These are phyloP conservation scores for Epirrhoe tristata DNA, from an alignment of 2,888 invertebrate genomes.

Conservation along the genomic window DNA sequence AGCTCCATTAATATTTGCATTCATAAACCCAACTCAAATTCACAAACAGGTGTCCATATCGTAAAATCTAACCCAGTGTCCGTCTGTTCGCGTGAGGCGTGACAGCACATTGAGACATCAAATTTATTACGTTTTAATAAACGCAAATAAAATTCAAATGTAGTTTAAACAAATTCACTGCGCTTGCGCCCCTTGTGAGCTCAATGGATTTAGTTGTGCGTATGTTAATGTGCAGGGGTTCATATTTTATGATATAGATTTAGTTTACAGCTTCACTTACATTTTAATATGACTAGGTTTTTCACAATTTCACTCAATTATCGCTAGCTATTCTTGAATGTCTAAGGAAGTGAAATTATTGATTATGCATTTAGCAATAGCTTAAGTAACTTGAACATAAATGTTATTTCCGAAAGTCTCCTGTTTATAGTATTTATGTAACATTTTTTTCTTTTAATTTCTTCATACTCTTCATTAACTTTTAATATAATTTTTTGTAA, in stretches of 20 bases:
- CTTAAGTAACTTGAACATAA: too few relatives aligned
- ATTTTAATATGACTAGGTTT: neutral
- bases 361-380: too few relatives aligned
- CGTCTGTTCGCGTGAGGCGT: constrained; percentile 34
- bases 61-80: constrained; percentile 45
- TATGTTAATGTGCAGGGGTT: constrained; percentile 28
- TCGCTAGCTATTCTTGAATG: neutral
- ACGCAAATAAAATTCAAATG: constrained; percentile 75
- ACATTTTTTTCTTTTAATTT: too few relatives aligned
- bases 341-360: too few relatives aligned
- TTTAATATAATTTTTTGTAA: neutral
- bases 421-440: too few relatives aligned
- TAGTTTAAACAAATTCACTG: constrained; percentile 42
- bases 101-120: constrained; percentile 61
- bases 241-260: constrained; percentile 7
- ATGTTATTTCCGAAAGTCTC: too few relatives aligned
- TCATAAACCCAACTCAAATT: constrained; percentile 22
- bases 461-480: too few relatives aligned
- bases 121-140: constrained; percentile 74
- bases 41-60: constrained; percentile 45
- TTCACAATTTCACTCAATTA: neutral
- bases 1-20: constrained; percentile 28
- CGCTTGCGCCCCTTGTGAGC: constrained; percentile 34
- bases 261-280: neutral
- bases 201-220: constrained; percentile 39